Evolutionary conservation across 2,113 vertebrate species (phyloP).

Genomic region (Oryctolagus cuniculus): DNA sequence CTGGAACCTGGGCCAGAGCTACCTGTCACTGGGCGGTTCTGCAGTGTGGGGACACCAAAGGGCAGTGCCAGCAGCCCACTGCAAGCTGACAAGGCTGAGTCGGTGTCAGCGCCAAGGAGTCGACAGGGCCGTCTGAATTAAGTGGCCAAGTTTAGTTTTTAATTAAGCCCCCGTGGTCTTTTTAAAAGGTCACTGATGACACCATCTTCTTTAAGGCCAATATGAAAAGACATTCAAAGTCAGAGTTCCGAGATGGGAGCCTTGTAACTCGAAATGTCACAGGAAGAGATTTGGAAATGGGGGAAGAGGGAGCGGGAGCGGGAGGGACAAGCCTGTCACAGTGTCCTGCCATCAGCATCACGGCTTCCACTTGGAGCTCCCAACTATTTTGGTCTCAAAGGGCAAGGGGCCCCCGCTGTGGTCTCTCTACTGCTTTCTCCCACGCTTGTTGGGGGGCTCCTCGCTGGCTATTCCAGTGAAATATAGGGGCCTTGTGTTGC

Average conservation of each 20-base stretch:
- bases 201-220: constrained; percentile 85
- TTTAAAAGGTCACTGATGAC: constrained; percentile 89
- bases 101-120: constrained; percentile 78
- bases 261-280: constrained; percentile 80
- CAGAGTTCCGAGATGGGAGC: constrained; percentile 84
- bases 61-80: constrained; percentile 57
- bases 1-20: background rate
- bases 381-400: background rate
- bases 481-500: background rate
- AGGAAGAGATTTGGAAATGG: constrained; percentile 70
- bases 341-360: background rate
- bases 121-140: constrained; percentile 83
- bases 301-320: constrained; percentile 44
- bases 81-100: constrained; percentile 80
- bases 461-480: background rate
- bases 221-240: constrained; percentile 85
- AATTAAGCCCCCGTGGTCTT: constrained; percentile 90
- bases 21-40: constrained; percentile 51
- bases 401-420: constrained; percentile 17
- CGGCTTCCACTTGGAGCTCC: background rate
- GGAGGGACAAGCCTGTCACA: constrained; percentile 58
- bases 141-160: constrained; percentile 86
- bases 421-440: background rate
- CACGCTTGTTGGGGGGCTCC: background rate
- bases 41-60: background rate